Evolutionary conservation across 2,888 invertebrate species (phyloP).

Genomic region (Neoaliturus tenellus): DNA sequence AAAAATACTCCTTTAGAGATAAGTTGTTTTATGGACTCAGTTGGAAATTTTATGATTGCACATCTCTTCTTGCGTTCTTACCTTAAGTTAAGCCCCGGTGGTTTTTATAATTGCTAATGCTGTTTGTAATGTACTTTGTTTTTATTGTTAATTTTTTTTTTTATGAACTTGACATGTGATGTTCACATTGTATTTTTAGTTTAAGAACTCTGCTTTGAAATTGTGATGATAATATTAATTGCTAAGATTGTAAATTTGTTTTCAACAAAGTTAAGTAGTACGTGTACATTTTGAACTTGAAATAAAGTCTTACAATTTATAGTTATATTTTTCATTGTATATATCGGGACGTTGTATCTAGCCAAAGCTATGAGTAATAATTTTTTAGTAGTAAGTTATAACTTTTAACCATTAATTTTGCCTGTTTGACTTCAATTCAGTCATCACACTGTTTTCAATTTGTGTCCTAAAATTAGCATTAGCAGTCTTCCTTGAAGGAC

Average conservation of each 20-base stretch:
- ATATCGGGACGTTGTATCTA: neutral
- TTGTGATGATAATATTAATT: neutral
- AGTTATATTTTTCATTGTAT: too few species aligned
- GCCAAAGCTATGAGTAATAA: neutral
- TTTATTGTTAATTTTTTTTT: neutral
- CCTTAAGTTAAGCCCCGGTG: too few species aligned
- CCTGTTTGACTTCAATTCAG: neutral
- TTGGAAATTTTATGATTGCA: too few species aligned
- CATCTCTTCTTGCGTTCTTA: too few species aligned
- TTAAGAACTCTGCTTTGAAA: too few species aligned
- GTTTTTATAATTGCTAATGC: too few species aligned
- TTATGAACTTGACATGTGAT: neutral
- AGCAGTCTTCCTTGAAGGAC: conserved; percentile 1
- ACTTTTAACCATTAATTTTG: too few species aligned
- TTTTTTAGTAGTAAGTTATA: neutral
- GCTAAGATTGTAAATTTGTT: neutral
- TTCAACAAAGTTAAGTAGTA: neutral
- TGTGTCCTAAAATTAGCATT: neutral
- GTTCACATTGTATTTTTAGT: too few species aligned
- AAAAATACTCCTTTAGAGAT: too few species aligned
- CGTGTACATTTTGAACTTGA: neutral
- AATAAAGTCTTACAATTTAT: neutral
- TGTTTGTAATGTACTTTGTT: too few species aligned
- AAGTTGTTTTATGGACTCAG: too few species aligned
- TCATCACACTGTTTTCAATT: neutral